Conservation (phyloP, 2,888 invertebrate genomes). For the Stenotaenia linearis region DNA sequence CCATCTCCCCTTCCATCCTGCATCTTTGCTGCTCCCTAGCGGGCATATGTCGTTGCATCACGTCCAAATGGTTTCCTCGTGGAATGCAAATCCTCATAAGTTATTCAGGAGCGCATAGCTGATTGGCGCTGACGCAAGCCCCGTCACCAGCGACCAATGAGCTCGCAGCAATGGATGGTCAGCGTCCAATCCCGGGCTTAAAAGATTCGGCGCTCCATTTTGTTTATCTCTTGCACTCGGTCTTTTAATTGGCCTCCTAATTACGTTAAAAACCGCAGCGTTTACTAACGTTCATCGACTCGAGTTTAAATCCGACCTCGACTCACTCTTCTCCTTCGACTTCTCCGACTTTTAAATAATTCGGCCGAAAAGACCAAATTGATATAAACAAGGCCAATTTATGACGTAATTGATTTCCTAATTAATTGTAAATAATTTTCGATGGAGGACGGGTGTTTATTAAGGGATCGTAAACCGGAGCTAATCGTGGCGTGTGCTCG, state of each 20-base stretch:
- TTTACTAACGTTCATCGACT: background rate
- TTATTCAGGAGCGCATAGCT: constrained; percentile 30
- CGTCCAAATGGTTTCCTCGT: constrained; percentile 4
- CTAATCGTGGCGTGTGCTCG: constrained; percentile 5
- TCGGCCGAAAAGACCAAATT: background rate
- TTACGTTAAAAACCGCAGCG: background rate
- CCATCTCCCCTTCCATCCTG: background rate
- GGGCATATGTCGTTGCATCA: constrained; percentile 15
- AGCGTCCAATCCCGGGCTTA: constrained; percentile 4
- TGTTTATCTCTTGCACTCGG: background rate
- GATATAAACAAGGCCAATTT: background rate
- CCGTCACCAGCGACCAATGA: constrained; percentile 26
- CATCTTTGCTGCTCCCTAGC: constrained; percentile 5
- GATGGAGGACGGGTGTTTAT: background rate
- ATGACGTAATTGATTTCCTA: background rate
- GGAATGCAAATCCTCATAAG: constrained; percentile 33
- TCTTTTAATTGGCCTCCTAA: constrained; percentile 13
- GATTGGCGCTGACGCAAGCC: constrained; percentile 14
- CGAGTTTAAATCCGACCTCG: background rate
- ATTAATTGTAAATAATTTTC: background rate
- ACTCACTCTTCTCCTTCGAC: background rate
- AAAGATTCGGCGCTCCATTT: background rate
- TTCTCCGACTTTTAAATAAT: background rate
- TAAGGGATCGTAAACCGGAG: background rate
- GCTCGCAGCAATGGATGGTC: constrained; percentile 31